phyloP scores from a whole-genome alignment of 92 coral and sea anemone genomes.

The Paramuricea clavata region DNA sequence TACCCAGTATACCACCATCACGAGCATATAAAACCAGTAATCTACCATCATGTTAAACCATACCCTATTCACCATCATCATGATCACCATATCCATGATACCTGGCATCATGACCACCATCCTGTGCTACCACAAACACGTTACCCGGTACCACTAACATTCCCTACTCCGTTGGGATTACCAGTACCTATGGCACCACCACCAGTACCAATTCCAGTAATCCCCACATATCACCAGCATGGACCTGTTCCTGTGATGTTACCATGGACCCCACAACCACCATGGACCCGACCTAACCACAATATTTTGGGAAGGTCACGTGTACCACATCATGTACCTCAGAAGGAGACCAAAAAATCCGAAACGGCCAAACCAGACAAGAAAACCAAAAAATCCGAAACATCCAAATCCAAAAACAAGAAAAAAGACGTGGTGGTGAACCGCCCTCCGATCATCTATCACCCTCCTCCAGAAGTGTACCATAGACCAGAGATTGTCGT shows the following conservation, averaged over 20 bases:
- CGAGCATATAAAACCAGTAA: conserved; percentile 41
- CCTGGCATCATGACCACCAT: conserved; percentile 19
- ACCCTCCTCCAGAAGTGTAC: conserved; percentile 99
- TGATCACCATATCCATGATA: conserved; percentile 35
- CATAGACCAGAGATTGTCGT: conserved; percentile 99
- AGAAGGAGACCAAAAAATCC: conserved; percentile 11
- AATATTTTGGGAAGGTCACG: neutral
- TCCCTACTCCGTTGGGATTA: conserved; percentile 2
- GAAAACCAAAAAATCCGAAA: neutral
- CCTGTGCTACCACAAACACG: neutral
- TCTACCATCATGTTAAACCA: conserved; percentile 39
- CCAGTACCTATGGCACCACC: neutral
- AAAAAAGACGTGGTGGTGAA: conserved; percentile 98
- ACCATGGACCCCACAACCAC: neutral
- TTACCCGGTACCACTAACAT: conserved; percentile 32
- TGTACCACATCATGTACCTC: conserved; percentile 1
- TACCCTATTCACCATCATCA: conserved; percentile 49
- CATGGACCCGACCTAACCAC: neutral
- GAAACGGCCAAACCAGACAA: neutral
- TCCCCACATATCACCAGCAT: too few relatives aligned
- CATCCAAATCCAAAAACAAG: conserved; percentile 59
- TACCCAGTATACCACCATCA: conserved; percentile 52
- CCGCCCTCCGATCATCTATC: conserved; percentile 99
- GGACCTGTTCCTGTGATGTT: neutral
- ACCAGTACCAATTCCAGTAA: neutral